A percentile compares a stretch with the other conserved stretches of the same genome.
phyloP scores from a whole-genome alignment of 2,797 vertebrate species.

The Gambelia wislizenii region DNA sequence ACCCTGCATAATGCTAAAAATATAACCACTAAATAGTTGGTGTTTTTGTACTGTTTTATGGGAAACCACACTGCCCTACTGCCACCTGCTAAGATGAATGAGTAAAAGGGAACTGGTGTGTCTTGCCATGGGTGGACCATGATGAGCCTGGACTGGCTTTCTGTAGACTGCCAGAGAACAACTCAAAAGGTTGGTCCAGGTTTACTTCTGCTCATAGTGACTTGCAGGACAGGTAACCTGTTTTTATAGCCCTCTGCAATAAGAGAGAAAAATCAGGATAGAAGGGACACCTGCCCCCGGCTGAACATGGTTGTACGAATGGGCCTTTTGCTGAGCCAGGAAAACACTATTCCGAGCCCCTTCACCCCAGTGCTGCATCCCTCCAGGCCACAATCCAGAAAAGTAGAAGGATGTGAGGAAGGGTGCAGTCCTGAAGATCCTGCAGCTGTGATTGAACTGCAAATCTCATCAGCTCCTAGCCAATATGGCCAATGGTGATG shows the following conservation, averaged over 20 bases:
- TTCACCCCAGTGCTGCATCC: background rate
- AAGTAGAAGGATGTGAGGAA: background rate
- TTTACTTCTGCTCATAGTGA: background rate
- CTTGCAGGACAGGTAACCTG: no score
- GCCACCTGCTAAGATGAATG: background rate
- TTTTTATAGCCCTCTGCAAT: background rate
- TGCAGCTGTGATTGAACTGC: no score
- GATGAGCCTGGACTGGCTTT: background rate
- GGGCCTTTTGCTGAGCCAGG: background rate
- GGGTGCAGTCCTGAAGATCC: background rate
- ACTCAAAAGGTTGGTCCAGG: background rate
- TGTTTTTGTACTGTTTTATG: background rate
- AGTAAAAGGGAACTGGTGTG: background rate
- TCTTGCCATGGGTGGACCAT: background rate
- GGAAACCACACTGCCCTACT: background rate
- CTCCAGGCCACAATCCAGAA: background rate
- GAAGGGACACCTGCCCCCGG: background rate
- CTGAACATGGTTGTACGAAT: background rate
- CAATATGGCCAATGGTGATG: background rate
- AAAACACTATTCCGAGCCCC: background rate
- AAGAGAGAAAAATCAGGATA: background rate
- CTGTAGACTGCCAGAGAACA: background rate
- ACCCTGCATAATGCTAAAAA: background rate
- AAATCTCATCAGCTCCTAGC: background rate
- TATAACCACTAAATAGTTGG: background rate